Percentiles rank a stretch among this genome's conserved stretches.
These are phyloP conservation scores for Camponotus pennsylvanicus DNA, from an alignment of 1,140 invertebrate genomes.

Conservation along the genomic window DNA sequence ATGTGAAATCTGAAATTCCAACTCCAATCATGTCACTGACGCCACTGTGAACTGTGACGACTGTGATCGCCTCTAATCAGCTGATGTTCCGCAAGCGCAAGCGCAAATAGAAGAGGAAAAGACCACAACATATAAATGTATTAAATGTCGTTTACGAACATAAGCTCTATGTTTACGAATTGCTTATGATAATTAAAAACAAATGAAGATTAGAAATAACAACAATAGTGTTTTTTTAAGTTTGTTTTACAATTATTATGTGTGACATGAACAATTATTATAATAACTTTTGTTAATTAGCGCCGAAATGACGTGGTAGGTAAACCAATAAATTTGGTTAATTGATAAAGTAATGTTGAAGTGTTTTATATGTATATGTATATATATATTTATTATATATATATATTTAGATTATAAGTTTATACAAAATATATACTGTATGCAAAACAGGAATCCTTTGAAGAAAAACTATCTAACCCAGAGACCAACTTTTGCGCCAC, in stretches of 20 bases:
- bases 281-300: background rate
- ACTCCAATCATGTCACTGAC: too few species aligned
- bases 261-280: constrained; percentile 4
- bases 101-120: too few species aligned
- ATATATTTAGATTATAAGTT: background rate
- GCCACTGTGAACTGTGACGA: too few species aligned
- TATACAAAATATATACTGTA: background rate
- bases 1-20: too few species aligned
- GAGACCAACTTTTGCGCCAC: constrained; percentile 80
- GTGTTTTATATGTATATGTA: background rate
- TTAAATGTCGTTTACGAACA: background rate
- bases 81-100: too few species aligned
- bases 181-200: background rate
- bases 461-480: constrained; percentile 79
- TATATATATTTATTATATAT: background rate
- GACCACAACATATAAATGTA: background rate
- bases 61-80: too few species aligned
- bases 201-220: background rate
- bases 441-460: constrained; percentile 76
- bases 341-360: background rate
- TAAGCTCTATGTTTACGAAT: background rate
- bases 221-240: background rate
- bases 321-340: background rate
- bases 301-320: constrained; percentile 72
- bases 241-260: background rate